phyloP scores from a whole-genome alignment of 2,888 invertebrate species.

The Punctoribates punctum region DNA sequence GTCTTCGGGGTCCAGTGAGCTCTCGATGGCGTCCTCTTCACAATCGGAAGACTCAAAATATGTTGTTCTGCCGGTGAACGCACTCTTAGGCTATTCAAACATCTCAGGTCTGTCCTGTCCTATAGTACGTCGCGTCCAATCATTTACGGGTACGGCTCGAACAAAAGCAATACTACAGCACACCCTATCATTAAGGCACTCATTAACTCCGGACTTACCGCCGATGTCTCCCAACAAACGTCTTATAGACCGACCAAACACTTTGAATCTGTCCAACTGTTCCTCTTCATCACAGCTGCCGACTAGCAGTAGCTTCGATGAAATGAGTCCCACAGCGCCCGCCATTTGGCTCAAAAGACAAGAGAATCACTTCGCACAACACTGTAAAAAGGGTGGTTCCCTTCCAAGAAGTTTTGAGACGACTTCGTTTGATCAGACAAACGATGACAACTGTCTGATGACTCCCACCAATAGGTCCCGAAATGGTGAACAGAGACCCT shows the following conservation, averaged over 20 bases:
- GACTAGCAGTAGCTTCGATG: slow-evolving; percentile 44
- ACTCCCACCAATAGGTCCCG: background rate
- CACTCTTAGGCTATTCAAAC: slow-evolving; percentile 18
- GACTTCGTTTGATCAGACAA: slow-evolving; percentile 14
- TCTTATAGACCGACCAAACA: background rate
- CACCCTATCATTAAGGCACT: slow-evolving; percentile 46
- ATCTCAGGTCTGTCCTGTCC: slow-evolving; percentile 32
- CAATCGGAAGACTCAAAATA: slow-evolving; percentile 39
- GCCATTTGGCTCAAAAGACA: slow-evolving; percentile 70
- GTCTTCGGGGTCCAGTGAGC: slow-evolving; percentile 40
- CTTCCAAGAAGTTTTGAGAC: slow-evolving; percentile 71
- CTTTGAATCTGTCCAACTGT: slow-evolving; percentile 21
- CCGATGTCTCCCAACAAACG: background rate
- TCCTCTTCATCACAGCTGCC: slow-evolving; percentile 30
- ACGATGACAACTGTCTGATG: background rate
- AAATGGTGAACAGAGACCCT: slow-evolving; percentile 59
- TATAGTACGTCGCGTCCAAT: slow-evolving; percentile 49
- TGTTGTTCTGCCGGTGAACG: slow-evolving; percentile 18
- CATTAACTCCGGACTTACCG: slow-evolving; percentile 31
- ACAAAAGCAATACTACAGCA: slow-evolving; percentile 47
- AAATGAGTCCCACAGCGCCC: slow-evolving; percentile 62
- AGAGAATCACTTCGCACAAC: slow-evolving; percentile 63
- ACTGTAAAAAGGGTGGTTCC: slow-evolving; percentile 69
- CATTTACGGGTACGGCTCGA: slow-evolving; percentile 49
- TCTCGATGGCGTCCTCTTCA: slow-evolving; percentile 39